Conservation (phyloP, 2,888 invertebrate genomes). For the Ophioninae sp. region DNA sequence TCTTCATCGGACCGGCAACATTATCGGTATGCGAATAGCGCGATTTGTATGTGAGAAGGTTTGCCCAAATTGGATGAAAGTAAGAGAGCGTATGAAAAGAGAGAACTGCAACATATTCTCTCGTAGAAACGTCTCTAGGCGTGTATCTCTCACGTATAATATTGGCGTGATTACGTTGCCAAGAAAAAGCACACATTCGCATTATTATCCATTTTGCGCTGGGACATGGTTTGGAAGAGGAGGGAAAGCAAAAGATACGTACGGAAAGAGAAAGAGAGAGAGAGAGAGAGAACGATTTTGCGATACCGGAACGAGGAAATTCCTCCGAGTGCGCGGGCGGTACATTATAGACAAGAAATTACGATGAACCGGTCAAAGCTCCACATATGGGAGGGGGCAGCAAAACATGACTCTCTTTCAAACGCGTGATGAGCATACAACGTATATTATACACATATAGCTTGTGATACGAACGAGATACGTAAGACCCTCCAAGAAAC, state of each 20-base stretch:
- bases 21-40: background rate
- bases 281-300: constrained; percentile 10
- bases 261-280: background rate
- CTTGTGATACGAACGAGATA: background rate
- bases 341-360: constrained; percentile 44
- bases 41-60: constrained; percentile 6
- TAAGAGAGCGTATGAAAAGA: constrained; percentile 4
- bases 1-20: constrained; percentile 17
- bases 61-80: constrained; percentile 39
- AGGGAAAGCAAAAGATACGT: constrained; percentile 7
- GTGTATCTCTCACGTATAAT: constrained; percentile 53
- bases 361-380: constrained; percentile 49
- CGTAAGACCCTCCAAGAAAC: constrained; percentile 18
- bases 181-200: constrained; percentile 14
- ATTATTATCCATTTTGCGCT: constrained; percentile 36
- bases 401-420: constrained; percentile 61
- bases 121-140: background rate
- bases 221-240: background rate
- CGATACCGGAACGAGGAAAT: constrained; percentile 39
- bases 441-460: constrained; percentile 57
- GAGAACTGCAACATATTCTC: constrained; percentile 4
- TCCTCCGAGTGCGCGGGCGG: constrained; percentile 48
- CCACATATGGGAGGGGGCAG: constrained; percentile 11
- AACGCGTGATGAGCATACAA: constrained; percentile 71
- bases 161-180: constrained; percentile 47